A percentile compares a stretch with the other conserved stretches of the same genome.
phyloP scores from a whole-genome alignment of 2,113 vertebrate genomes.

The Garra rufa region DNA sequence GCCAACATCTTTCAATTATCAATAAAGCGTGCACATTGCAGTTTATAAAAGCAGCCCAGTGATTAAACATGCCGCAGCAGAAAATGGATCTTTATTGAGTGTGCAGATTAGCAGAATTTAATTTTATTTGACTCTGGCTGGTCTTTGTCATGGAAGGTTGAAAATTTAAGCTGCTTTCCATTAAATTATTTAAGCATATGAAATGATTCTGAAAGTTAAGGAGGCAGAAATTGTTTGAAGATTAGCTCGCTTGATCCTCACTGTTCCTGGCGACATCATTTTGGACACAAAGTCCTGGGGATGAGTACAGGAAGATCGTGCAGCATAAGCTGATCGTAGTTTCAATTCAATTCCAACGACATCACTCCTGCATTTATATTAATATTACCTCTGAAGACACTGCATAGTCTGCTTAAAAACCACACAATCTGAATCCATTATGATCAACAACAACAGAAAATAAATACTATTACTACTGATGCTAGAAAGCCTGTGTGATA shows the following conservation, averaged over 20 bases:
- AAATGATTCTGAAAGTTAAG: slow-evolving; percentile 41
- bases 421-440: slow-evolving; percentile 8
- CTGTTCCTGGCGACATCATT: slow-evolving; percentile 17
- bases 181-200: slow-evolving; percentile 43
- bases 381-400: slow-evolving; percentile 16
- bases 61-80: not conserved
- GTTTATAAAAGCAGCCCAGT: slow-evolving; percentile 25
- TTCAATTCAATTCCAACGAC: slow-evolving; percentile 26
- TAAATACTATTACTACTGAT: not conserved
- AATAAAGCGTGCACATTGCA: slow-evolving; percentile 15
- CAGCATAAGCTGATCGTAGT: slow-evolving; percentile 6
- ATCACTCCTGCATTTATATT: slow-evolving; percentile 22
- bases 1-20: slow-evolving; percentile 27
- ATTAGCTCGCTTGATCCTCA: slow-evolving; percentile 46
- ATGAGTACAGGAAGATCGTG: slow-evolving; percentile 29
- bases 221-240: slow-evolving; percentile 38
- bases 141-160: slow-evolving; percentile 9
- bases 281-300: slow-evolving; percentile 26
- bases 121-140: not conserved
- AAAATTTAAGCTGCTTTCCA: slow-evolving; percentile 24
- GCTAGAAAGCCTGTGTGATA: not conserved
- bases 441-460: not conserved
- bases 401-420: slow-evolving; percentile 11
- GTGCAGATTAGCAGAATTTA: slow-evolving; percentile 45
- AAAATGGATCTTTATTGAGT: slow-evolving; percentile 20